phyloP scores from a whole-genome alignment of 1,140 invertebrate species.

The Diorhabda elongata region DNA sequence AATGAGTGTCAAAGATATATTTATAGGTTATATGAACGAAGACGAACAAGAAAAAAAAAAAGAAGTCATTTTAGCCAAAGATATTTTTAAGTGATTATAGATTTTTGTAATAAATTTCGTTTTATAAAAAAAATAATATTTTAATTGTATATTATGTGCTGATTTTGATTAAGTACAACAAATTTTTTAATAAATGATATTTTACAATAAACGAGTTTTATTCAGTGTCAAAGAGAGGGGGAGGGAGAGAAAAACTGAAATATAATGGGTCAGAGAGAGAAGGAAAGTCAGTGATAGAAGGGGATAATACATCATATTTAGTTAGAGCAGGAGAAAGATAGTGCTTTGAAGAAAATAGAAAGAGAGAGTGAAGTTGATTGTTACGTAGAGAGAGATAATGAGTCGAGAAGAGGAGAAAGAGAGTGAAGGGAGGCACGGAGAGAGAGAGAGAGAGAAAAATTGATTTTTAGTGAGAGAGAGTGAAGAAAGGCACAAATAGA shows the following conservation, averaged over 20 bases:
- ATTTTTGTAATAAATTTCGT: neutral
- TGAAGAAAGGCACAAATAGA: neutral
- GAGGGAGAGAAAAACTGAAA: no score
- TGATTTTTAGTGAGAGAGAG: neutral
- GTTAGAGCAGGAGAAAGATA: no score
- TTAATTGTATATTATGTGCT: conserved; percentile 1
- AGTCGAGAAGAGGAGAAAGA: neutral
- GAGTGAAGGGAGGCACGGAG: neutral
- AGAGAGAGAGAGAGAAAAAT: neutral
- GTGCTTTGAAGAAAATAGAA: no score
- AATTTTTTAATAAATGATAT: neutral
- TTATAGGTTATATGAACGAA: neutral
- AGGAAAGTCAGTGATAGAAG: no score
- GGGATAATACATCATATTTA: no score
- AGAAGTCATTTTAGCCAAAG: neutral
- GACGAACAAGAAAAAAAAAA: neutral
- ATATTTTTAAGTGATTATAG: neutral
- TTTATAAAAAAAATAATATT: neutral
- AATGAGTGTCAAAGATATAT: neutral
- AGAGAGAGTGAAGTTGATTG: no score
- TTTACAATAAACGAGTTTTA: neutral
- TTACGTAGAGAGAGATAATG: no score
- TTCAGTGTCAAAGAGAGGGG: no score
- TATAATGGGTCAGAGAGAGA: no score
- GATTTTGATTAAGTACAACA: neutral